These are phyloP conservation scores for Drosophila sp. DNA, from an alignment of 1,140 invertebrate genomes.

Conservation along the genomic window DNA sequence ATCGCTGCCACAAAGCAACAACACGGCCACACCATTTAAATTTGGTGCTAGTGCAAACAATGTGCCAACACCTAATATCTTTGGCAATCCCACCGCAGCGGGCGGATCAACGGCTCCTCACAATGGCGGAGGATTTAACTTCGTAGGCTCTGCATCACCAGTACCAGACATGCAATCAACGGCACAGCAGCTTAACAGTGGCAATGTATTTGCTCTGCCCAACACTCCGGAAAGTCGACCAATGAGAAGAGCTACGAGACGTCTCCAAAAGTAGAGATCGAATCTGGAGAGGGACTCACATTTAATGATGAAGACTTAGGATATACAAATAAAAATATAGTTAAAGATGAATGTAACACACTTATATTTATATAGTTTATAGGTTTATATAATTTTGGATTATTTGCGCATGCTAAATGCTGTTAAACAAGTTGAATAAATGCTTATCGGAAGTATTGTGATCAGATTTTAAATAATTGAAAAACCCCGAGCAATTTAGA, in stretches of 20 bases:
- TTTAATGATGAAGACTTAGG: background rate
- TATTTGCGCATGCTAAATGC: background rate
- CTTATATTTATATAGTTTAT: conserved; percentile 2
- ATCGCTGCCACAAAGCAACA: conserved; percentile 41
- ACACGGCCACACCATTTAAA: conserved; percentile 53
- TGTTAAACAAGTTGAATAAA: conserved; percentile 5
- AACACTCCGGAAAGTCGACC: conserved; percentile 47
- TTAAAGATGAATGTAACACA: background rate
- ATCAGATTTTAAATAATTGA: background rate
- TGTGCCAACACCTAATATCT: conserved; percentile 29
- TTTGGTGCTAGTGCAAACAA: conserved; percentile 45
- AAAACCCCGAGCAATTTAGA: too few relatives aligned
- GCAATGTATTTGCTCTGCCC: conserved; percentile 52
- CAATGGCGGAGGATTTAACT: conserved; percentile 42
- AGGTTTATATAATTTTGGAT: background rate
- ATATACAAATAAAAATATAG: background rate
- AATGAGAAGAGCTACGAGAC: conserved; percentile 59
- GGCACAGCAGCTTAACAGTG: conserved; percentile 57
- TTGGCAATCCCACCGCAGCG: conserved; percentile 46
- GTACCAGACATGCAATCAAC: conserved; percentile 5
- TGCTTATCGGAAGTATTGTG: background rate
- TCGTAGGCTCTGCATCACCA: conserved; percentile 22
- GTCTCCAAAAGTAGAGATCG: conserved; percentile 58
- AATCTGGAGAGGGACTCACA: background rate
- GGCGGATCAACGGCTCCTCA: conserved; percentile 1